These are phyloP conservation scores for Microplitis manilae DNA, from an alignment of 2,888 invertebrate species.

Conservation along the genomic window DNA sequence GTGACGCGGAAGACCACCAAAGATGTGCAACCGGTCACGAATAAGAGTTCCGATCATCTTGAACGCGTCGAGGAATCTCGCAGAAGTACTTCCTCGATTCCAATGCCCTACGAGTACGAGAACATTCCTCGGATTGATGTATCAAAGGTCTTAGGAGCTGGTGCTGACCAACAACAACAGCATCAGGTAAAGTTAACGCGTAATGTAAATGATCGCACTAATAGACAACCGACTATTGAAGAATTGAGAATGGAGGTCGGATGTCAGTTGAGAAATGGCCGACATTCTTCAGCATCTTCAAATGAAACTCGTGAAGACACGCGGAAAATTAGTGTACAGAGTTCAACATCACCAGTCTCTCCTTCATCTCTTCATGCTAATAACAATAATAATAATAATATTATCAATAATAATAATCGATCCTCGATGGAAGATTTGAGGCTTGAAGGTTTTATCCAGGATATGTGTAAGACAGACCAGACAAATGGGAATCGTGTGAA, in stretches of 20 bases:
- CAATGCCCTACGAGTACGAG: slow-evolving; percentile 67
- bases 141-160: slow-evolving; percentile 57
- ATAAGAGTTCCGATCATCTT: slow-evolving; percentile 29
- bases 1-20: slow-evolving; percentile 55
- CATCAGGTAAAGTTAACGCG: not conserved
- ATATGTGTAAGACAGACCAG: slow-evolving; percentile 64
- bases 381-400: slow-evolving; percentile 16
- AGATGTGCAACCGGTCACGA: slow-evolving; percentile 25
- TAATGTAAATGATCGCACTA: slow-evolving; percentile 21
- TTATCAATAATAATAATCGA: slow-evolving; percentile 34
- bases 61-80: slow-evolving; percentile 13
- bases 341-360: slow-evolving; percentile 39
- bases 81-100: slow-evolving; percentile 29
- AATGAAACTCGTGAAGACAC: slow-evolving; percentile 48
- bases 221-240: slow-evolving; percentile 63
- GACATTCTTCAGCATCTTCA: slow-evolving; percentile 52
- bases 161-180: no score
- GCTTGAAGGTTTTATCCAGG: slow-evolving; percentile 64
- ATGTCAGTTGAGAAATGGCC: slow-evolving; percentile 60
- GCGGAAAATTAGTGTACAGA: slow-evolving; percentile 30
- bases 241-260: slow-evolving; percentile 66
- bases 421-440: slow-evolving; percentile 57
- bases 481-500: slow-evolving; percentile 50
- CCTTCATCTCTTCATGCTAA: slow-evolving; percentile 46
- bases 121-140: slow-evolving; percentile 69